These are phyloP conservation scores for Dascyllus trimaculatus DNA, from an alignment of 2,113 vertebrate species.

Conservation along the genomic window DNA sequence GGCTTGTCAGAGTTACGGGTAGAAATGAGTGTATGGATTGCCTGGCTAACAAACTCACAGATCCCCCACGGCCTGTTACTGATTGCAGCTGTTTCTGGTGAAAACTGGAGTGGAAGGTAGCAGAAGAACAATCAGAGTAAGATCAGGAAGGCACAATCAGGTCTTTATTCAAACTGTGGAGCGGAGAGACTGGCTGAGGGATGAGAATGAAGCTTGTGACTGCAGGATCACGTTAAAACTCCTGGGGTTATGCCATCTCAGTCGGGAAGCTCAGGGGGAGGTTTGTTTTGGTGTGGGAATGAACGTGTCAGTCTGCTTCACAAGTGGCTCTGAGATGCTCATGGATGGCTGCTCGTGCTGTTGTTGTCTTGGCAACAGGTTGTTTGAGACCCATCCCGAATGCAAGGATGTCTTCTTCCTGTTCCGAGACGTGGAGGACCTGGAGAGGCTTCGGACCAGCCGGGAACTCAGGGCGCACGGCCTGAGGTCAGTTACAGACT, in stretches of 20 bases:
- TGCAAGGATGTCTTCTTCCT: constrained; percentile 89
- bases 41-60: constrained; percentile 3
- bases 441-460: constrained; percentile 83
- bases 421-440: constrained; percentile 86
- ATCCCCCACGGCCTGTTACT: constrained; percentile 1
- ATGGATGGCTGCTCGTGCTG: constrained; percentile 37
- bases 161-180: constrained; percentile 37
- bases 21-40: constrained; percentile 3
- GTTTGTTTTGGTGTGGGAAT: constrained; percentile 33
- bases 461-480: constrained; percentile 85
- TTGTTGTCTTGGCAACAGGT: constrained; percentile 81
- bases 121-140: constrained; percentile 23
- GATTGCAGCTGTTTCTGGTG: constrained; percentile 35
- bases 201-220: not conserved
- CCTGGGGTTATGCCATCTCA: constrained; percentile 17
- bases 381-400: constrained; percentile 88
- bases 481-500: constrained; percentile 78
- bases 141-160: constrained; percentile 46
- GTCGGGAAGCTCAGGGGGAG: not conserved
- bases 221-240: not conserved
- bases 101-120: not conserved
- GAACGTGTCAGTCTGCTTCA: constrained; percentile 30
- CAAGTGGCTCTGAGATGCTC: constrained; percentile 36
- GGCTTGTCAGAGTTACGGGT: not conserved
- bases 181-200: not conserved